Evolutionary conservation across 2,888 invertebrate genomes (phyloP).

Genomic region (Callyntrura sp.): DNA sequence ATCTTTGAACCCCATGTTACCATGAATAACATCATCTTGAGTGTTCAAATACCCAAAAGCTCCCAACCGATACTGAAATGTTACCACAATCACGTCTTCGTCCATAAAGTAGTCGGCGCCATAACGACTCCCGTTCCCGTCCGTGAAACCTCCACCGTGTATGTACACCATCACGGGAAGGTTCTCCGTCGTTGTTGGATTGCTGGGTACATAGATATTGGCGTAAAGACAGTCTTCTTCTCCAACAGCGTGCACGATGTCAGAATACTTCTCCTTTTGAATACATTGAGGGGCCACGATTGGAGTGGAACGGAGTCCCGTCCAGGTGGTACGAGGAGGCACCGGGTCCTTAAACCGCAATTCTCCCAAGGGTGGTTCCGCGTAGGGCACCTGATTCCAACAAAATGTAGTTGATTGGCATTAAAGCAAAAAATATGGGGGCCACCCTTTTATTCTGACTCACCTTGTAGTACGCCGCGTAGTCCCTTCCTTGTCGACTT

Average conservation of each 20-base stretch:
- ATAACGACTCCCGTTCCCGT: conserved; percentile 78
- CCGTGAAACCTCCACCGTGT: conserved; percentile 70
- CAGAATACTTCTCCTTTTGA: conserved; percentile 45
- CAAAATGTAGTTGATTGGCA: too few species aligned
- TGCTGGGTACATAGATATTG: conserved; percentile 26
- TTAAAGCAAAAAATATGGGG: too few species aligned
- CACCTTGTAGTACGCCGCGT: too few species aligned
- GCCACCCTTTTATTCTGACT: too few species aligned
- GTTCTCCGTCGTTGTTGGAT: too few species aligned
- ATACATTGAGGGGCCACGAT: conserved; percentile 46
- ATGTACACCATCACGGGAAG: conserved; percentile 70
- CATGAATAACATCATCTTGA: conserved; percentile 9
- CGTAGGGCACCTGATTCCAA: too few species aligned
- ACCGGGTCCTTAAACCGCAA: too few species aligned
- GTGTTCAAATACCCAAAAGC: conserved; percentile 64
- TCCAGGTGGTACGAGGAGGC: too few species aligned
- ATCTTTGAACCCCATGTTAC: conserved; percentile 63
- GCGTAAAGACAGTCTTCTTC: conserved; percentile 54
- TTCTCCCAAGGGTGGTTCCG: too few species aligned
- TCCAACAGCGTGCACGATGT: background rate
- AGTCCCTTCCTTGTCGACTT: too few species aligned
- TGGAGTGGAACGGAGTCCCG: conserved; percentile 15
- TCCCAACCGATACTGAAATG: conserved; percentile 70
- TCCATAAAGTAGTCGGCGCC: conserved; percentile 79
- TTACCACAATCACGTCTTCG: conserved; percentile 75